These are phyloP conservation scores for Dryobates pubescens DNA, from an alignment of 2,797 vertebrate genomes.

Conservation along the genomic window DNA sequence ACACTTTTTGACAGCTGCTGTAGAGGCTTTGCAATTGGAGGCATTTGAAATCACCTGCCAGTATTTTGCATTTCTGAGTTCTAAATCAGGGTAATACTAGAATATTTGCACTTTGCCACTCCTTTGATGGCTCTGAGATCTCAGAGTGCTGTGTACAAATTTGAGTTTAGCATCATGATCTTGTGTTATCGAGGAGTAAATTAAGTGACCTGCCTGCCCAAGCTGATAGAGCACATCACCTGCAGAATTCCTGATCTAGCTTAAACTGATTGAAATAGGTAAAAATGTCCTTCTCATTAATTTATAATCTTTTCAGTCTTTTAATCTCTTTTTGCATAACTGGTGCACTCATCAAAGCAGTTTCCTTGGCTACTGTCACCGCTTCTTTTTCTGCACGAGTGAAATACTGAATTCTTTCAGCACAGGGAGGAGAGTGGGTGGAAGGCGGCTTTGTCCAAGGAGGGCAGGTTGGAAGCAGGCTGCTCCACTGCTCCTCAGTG, in stretches of 20 bases:
- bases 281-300: not conserved
- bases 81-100: not conserved
- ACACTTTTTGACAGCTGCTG: not conserved
- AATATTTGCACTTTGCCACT: not conserved
- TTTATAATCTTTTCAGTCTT: not conserved
- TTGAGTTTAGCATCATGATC: not conserved
- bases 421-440: not conserved
- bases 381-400: accelerated
- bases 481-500: not conserved
- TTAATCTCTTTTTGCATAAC: not conserved
- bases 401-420: not conserved
- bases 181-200: not conserved
- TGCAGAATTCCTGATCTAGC: not conserved
- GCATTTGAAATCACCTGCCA: not conserved
- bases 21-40: not conserved
- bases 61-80: not conserved
- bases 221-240: not conserved
- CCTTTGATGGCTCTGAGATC: not conserved
- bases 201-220: not conserved
- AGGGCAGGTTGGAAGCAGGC: not conserved
- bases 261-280: not conserved
- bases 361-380: not conserved
- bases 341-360: not conserved
- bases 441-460: not conserved
- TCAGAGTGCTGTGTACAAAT: not conserved